These are phyloP conservation scores for Artibeus jamaicensis DNA, from an alignment of 2,797 vertebrate genomes.

Conservation along the genomic window DNA sequence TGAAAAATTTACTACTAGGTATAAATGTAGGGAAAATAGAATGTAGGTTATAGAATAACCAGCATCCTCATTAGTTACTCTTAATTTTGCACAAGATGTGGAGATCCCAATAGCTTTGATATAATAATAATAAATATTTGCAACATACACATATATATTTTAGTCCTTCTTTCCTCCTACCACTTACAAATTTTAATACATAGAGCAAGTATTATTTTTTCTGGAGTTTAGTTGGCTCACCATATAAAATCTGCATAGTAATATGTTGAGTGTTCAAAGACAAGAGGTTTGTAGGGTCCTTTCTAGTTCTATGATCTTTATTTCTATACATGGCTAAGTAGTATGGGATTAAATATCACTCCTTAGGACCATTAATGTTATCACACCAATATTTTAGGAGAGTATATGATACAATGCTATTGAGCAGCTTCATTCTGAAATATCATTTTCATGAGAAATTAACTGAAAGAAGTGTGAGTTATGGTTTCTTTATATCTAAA, in stretches of 20 bases:
- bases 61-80: background rate
- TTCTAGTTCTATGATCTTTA: slow-evolving; percentile 29
- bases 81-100: background rate
- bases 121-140: background rate
- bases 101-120: background rate
- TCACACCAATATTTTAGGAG: slow-evolving; percentile 7
- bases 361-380: background rate
- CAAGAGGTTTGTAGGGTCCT: background rate
- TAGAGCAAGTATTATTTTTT: background rate
- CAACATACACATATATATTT: background rate
- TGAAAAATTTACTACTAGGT: background rate
- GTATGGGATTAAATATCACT: slow-evolving; percentile 15
- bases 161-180: background rate
- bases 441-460: slow-evolving; percentile 9
- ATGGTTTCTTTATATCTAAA: background rate
- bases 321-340: slow-evolving; percentile 20
- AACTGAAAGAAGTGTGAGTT: background rate
- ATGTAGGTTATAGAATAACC: background rate
- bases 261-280: slow-evolving; percentile 6
- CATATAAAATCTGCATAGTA: slow-evolving; percentile 37
- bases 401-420: background rate
- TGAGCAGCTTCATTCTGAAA: background rate
- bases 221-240: background rate
- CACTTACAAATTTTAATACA: background rate
- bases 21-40: background rate